Percentiles rank a stretch among this genome's conserved stretches.
These are phyloP conservation scores for Barypeithes pellucidus DNA, from an alignment of 2,888 invertebrate genomes.

Conservation along the genomic window DNA sequence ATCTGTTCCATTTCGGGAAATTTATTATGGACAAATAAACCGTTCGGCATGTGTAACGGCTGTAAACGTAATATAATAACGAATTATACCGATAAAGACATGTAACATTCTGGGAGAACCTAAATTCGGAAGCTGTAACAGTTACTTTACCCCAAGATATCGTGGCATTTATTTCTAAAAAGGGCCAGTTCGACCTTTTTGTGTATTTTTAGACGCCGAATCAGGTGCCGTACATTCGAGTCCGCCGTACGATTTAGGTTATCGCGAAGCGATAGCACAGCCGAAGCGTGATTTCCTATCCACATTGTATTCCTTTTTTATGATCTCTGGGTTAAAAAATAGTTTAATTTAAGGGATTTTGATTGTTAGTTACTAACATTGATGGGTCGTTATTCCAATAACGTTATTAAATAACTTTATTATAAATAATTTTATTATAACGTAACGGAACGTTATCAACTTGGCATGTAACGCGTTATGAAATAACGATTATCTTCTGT, in stretches of 20 bases:
- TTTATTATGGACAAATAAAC: too few species aligned
- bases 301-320: slow-evolving; percentile 18
- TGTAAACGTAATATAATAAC: neutral
- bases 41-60: neutral
- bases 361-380: neutral
- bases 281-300: slow-evolving; percentile 29
- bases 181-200: slow-evolving; percentile 19
- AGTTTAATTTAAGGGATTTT: neutral
- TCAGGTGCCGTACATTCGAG: slow-evolving; percentile 21
- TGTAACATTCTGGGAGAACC: neutral
- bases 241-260: slow-evolving; percentile 11
- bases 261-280: slow-evolving; percentile 21
- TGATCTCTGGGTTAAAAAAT: neutral
- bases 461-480: too few species aligned
- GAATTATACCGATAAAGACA: neutral
- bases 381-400: too few species aligned
- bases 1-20: too few species aligned
- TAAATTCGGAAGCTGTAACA: neutral
- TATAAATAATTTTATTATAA: too few species aligned
- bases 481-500: too few species aligned
- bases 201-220: slow-evolving; percentile 18
- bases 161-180: slow-evolving; percentile 18
- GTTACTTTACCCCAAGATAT: slow-evolving; percentile 1
- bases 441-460: too few species aligned
- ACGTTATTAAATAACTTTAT: too few species aligned